These are phyloP conservation scores for Chaetops frenatus DNA, from an alignment of 2,113 vertebrate species.

Conservation along the genomic window DNA sequence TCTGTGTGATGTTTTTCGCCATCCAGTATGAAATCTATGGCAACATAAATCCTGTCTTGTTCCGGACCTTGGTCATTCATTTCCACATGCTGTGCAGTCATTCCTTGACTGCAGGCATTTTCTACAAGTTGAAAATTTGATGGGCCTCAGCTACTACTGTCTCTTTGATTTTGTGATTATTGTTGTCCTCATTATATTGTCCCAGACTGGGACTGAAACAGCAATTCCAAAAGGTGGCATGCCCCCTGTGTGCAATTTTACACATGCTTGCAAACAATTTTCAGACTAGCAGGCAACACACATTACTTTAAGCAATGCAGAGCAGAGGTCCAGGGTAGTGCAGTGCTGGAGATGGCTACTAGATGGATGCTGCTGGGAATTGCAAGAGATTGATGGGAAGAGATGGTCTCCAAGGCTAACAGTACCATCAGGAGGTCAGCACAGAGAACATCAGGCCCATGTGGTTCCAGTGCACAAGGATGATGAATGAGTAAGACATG, in stretches of 20 bases:
- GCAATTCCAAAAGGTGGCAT: accelerated
- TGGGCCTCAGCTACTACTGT: background rate
- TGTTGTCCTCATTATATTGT: background rate
- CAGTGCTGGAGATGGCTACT: background rate
- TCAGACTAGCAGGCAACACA: background rate
- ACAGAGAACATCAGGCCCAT: background rate
- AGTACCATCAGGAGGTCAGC: background rate
- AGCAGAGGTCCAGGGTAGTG: background rate
- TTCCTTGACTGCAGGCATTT: background rate
- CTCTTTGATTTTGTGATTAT: background rate
- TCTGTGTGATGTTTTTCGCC: background rate
- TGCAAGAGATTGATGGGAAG: background rate
- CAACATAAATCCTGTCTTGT: background rate
- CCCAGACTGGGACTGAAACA: background rate
- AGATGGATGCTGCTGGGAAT: background rate
- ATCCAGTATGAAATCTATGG: background rate
- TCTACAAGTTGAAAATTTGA: background rate
- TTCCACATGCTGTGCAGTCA: background rate
- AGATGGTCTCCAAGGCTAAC: background rate
- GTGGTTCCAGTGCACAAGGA: background rate
- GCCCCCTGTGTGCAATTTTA: background rate
- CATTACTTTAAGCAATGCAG: background rate
- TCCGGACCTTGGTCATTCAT: background rate
- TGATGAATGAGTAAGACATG: background rate
- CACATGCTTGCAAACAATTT: background rate